Base-by-base conservation (phyloP, 1,140 invertebrate genomes). In the Pseudoatta argentina region DNA sequence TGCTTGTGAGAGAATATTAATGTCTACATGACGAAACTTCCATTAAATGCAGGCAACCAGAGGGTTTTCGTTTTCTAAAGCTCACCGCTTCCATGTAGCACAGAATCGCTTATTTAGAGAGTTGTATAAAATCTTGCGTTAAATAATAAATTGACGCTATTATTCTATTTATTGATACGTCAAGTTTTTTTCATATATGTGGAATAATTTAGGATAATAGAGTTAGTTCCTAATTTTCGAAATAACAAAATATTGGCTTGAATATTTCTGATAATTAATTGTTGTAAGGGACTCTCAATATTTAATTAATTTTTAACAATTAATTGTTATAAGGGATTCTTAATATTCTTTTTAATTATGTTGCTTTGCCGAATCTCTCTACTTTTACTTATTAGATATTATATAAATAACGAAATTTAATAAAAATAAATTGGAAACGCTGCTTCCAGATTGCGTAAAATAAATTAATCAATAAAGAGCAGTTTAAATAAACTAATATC, bases 21-120 rank as follows among this genome's bases (percentile, higher is more conserved):
- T 61, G 55, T 82, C 67, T 30, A 73, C 53, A 82, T 59, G 67
- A 73, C 51, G 24, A 73, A 82, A 82, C 30, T 82, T 48, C 34
- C 10, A 39, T 24, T 61, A 67, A 82, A 61, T n/a, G 34, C 24
- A 7, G 24, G 24, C 21, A 27, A 82, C 0, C 21, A 14, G 27
- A 57, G 18, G 6, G 3, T 61, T 44, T 21, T n/a, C 34, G 66
- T 24, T 72, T 59, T 24, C 55, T 59, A 39, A 82, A 79, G 44
- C 63, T 55, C 12, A 1, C n/a, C 14, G 34, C 10, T 39, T 1
- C 8, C 5, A 3, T 44, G 5, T 27, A 64, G 7, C 8, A 24
- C 3, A 18, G 21, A 66, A 16, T 12, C 5, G 75, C 1, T 12
- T 48, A 48, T 30, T 78, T 27, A n/a, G 16, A 63, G 24, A 64